phyloP scores from a whole-genome alignment of 2,113 vertebrate species.

The Clarias macrocephalus region DNA sequence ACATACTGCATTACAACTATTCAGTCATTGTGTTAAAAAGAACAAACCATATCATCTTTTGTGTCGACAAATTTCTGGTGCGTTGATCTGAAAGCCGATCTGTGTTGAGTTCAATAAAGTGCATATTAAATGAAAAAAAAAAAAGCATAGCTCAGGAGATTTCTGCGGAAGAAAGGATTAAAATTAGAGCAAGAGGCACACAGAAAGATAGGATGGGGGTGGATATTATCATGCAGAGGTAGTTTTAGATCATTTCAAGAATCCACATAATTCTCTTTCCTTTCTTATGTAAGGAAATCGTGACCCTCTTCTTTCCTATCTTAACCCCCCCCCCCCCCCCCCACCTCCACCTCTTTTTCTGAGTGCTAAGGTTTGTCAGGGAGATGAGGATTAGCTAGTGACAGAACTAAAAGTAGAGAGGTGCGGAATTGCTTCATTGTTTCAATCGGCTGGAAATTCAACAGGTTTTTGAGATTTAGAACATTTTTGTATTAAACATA shows the following conservation, averaged over 20 bases:
- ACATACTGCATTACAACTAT: not conserved
- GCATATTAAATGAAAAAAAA: not conserved
- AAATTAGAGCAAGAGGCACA: not conserved
- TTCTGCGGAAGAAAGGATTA: not conserved
- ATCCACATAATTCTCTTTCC: not conserved
- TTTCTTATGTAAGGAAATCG: not conserved
- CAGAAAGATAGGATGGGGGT: not conserved
- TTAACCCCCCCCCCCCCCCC: not conserved
- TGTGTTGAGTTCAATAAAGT: not conserved
- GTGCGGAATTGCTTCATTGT: not conserved
- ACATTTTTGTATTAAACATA: not conserved
- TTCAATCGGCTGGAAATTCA: not conserved
- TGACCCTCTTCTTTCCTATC: not conserved
- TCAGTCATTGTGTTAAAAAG: not conserved
- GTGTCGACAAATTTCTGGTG: not conserved
- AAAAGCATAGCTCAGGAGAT: not conserved
- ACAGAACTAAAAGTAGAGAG: not conserved
- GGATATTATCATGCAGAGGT: not conserved
- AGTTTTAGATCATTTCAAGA: not conserved
- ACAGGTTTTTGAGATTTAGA: not conserved
- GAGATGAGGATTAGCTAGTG: not conserved
- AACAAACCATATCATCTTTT: not conserved
- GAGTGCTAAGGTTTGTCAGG: not conserved
- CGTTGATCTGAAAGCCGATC: not conserved
- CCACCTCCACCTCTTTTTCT: not conserved